Base-by-base conservation (phyloP, 2,797 vertebrate genomes). In the Hapalemur alaotrensis region DNA sequence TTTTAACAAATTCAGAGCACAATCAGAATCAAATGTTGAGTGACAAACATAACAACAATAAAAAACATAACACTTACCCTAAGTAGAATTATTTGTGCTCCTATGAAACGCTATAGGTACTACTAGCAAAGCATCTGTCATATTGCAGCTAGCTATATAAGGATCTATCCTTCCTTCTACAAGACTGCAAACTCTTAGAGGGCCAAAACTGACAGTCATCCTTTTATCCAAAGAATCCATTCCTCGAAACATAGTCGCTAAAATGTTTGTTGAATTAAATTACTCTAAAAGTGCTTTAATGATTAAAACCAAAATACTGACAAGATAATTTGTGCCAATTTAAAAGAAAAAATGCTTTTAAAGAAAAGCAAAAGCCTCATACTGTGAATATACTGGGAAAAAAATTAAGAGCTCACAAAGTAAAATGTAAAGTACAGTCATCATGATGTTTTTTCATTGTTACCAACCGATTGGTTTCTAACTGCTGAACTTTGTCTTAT, bases 1-100 rank as follows among this genome's bases (percentile, higher is more conserved):
- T 63, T 93, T 81, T 82, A 92, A 82, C 48, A 93, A 93, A 96
- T 67, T 79, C 61, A 89, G 82, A 61, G 32, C 23, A 72, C 35
- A 73, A 65, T 65, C 46, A 65, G 69, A 88, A 95, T 92, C 43
- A 94, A 92, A 89, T 15, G 50, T 5, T 81, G 23, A 61, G 28
- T 63, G 20, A 48, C 35, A 35, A 82, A 76, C 0, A 76, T 35
- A 92, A 50, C 9, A 54, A 70, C 1, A 83, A 70, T 14, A 85
- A 73, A 57, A 81, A 32, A 30, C 70, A 57, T 1, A 78, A 46
- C 28, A 61, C 14, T 82, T 13, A 69, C n/a, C 28, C 73, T 76
- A 80, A 59, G 35, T 1, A 41, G 57, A 92, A 67, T 69, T 46
- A 92, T 75, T 0, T 80, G 85, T 81, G 59, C 52, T 73, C 69